Evolutionary conservation across 92 coral and sea anemone species (phyloP), one percentile per base, ranked within the genome.

Genomic region (Palythoa grandiflora): DNA sequence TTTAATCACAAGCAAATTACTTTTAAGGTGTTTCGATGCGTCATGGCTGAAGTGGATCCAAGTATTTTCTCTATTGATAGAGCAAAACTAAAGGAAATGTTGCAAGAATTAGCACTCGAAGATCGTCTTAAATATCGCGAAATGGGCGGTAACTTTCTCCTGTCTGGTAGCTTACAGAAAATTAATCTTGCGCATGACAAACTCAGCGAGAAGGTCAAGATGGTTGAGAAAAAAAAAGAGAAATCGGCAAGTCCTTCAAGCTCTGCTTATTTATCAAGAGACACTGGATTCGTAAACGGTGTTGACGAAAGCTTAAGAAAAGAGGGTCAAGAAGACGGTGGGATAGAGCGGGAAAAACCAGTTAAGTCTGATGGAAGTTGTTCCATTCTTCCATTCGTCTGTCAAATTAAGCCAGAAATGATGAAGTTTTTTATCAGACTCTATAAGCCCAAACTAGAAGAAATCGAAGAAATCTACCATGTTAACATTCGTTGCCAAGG

Each of bases 1-100:
- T 2, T 59, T 17, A 1, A 1, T 17, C 65, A 59, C 65, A 10
- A 17, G 13, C 19, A 3, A 2, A 14, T 59, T 28, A 6, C 11
- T 10, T 6, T 54, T 15, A 19, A 81, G 86, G 86, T 81, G 54
- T 81, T 81, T 81, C 86, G 86, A 44, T 68, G 86, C 61, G 86
- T 81, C 37, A 81, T 81, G 86, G 86, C 86, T 1, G 86, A 81
- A 48, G 38, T 81, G 21, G 86, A 81, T 19, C 59, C 75, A 9
- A 68, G 61, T 10, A 75, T 50, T 47, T 81, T 81, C 60, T 51
- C 86, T 28, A 21, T 1, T 47, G 59, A 16, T 14, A 66, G 21
- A 81, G 66, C 19, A 60, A 37, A 68, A 44, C 44, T 81, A 17
- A 81, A 47, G 50, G 76, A 81, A 14, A 44, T 5, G 14, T 40